Evolutionary conservation across 2,888 invertebrate genomes (phyloP), one percentile per base, ranked within the genome.

Genomic region (Chouioia cunea): DNA sequence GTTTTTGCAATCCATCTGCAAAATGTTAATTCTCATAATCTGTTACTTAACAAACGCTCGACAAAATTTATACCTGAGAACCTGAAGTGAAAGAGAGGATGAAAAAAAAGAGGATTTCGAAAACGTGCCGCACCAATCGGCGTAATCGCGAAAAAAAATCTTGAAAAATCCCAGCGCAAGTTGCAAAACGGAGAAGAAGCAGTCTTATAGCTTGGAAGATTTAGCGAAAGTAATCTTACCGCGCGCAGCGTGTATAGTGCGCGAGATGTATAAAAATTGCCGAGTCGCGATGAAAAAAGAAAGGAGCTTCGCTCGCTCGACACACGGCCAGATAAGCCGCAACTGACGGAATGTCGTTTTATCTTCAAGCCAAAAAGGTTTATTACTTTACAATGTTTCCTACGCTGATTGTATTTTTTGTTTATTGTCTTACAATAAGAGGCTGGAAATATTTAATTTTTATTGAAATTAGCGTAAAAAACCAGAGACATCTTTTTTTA

Each of bases 341-440:
- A 80, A 81, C 81, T 81, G 78, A 76, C 80, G 46, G 50, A n/a
- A 58, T 44, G 52, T 63, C 43, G 56, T 65, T 56, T 47, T n/a
- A n/a, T 12, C 3, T n/a, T 15, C n/a, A 4, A 18, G 63, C 53
- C 22, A 44, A 63, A 44, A 53, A 23, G 27, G 15, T 46, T 22
- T 22, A 54, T 43, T n/a, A 18, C 36, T 46, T 47, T 14, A 12
- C 6, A 36, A 36, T 36, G 36, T 36, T n/a, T n/a, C n/a, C n/a
- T n/a, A n/a, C n/a, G n/a, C n/a, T 36, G 36, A 36, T 36, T 36
- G 6, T 36, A 12, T 36, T 36, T 36, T 36, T 36, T 6, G 6
- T 36, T 27, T 27, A n/a, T n/a, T n/a, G n/a, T n/a, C n/a, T n/a
- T n/a, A n/a, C n/a, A n/a, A n/a, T n/a, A n/a, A n/a, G n/a, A n/a